A percentile compares a stretch with the other conserved stretches of the same genome.
Conservation (phyloP, 2,888 invertebrate genomes). For the Octonoba sinensis region DNA sequence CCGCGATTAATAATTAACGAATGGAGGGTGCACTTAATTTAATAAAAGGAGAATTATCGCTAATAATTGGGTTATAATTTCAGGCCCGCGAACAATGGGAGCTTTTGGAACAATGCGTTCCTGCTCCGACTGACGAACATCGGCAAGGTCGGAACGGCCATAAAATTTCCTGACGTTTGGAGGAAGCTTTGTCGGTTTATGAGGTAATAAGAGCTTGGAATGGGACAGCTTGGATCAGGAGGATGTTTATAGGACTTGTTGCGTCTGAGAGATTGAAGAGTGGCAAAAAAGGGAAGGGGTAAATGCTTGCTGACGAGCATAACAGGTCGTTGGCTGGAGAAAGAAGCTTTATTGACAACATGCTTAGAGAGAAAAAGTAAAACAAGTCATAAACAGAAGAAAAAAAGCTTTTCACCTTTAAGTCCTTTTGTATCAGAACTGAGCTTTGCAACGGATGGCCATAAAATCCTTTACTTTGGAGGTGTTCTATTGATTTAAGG, state of each 20-base stretch:
- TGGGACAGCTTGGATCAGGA: background rate
- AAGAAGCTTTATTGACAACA: no score
- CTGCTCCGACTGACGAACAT: slow-evolving; percentile 23
- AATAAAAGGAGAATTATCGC: slow-evolving; percentile 47
- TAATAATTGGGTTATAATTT: slow-evolving; percentile 51
- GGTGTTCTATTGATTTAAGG: no score
- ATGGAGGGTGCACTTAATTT: slow-evolving; percentile 32
- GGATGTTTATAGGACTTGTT: slow-evolving; percentile 1
- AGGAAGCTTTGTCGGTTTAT: background rate
- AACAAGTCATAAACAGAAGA: no score
- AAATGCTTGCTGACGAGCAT: no score
- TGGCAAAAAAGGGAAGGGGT: no score
- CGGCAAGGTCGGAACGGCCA: slow-evolving; percentile 4
- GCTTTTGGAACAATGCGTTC: no score
- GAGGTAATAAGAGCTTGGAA: slow-evolving; percentile 18
- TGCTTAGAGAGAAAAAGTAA: no score
- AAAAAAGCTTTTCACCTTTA: no score
- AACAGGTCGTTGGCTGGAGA: no score
- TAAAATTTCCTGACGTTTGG: slow-evolving; percentile 26
- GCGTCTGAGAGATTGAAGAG: background rate
- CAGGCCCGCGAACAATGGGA: slow-evolving; percentile 31
- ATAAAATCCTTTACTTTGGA: no score
- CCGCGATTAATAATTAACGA: slow-evolving; percentile 45
- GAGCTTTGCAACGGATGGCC: no score
- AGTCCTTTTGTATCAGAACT: no score